A percentile compares a stretch with the other conserved stretches of the same genome.
phyloP scores from a whole-genome alignment of 1,140 invertebrate species.

The Bradysia coprophila region DNA sequence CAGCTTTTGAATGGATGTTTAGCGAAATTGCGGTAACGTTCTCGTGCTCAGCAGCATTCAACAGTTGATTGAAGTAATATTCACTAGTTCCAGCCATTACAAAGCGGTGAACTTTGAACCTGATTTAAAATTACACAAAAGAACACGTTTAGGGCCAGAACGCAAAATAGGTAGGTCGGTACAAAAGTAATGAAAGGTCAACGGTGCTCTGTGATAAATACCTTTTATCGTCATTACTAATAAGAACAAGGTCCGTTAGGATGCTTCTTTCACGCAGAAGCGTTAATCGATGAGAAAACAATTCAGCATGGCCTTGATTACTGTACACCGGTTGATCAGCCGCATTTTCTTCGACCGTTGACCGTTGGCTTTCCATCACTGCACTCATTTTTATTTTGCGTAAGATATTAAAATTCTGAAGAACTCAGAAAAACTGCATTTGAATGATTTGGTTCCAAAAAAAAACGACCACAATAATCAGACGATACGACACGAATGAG shows the following conservation, averaged over 20 bases:
- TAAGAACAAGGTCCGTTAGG: background rate
- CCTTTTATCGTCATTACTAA: background rate
- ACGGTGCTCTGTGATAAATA: background rate
- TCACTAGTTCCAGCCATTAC: background rate
- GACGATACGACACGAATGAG: no score
- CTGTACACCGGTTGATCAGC: background rate
- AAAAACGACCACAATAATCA: no score
- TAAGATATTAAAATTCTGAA: no score
- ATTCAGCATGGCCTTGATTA: background rate
- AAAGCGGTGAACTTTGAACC: background rate
- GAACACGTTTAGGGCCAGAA: background rate
- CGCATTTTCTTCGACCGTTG: slow-evolving; percentile 2
- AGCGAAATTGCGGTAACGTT: background rate
- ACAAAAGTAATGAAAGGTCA: background rate
- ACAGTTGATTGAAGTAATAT: background rate
- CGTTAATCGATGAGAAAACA: slow-evolving; percentile 1
- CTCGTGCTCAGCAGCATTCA: background rate
- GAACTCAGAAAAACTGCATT: no score
- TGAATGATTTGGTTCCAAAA: no score
- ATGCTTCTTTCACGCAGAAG: background rate
- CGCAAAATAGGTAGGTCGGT: background rate
- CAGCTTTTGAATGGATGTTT: background rate
- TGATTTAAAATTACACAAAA: background rate
- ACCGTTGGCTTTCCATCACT: no score
- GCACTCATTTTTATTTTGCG: no score